Evolutionary conservation across 2,113 vertebrate species (phyloP), one percentile per base, ranked within the genome.

Genomic region (Neolamprologus toae): DNA sequence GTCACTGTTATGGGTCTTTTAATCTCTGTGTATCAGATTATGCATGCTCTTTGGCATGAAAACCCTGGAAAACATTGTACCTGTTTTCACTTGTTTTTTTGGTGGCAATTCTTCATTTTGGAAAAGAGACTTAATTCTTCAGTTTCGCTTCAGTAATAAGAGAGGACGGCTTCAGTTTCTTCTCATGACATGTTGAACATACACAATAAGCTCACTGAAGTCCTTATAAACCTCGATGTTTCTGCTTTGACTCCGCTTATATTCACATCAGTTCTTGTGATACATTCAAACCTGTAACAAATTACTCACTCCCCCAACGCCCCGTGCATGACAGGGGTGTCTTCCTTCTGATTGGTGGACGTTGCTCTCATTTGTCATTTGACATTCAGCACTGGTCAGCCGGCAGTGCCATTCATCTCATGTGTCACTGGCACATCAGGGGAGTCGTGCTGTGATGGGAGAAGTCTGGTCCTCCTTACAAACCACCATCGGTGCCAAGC

Each of bases 281-380:
- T 78, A n/a, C 47, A 78, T 33, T 93, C 92, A 92, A 91, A 90
- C 87, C 61, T 84, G 82, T 91, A 92, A 93, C 86, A 94, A 93
- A 96, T 95, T 84, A 94, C 88, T 93, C 93, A 88, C 84, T 76
- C 87, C 86, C 83, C 80, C 80, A 19, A 57, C 19, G 26, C 88
- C 89, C 79, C 5, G 2, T 12, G 59, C 73, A 92, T 73, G 76
- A 84, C 80, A 81, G 85, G 82, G 87, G 85, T 78, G 89, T 92
- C 93, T 84, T 45, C 76, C 73, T 80, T 87, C 91, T 90, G 93
- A 94, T 94, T 94, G 94, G 95, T 93, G 88, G 92, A 79, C 76
- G 66, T 81, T 33, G 54, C 90, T 84, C 94, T 96, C 95, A 92
- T 96, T 96, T 96, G 93, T 96, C 95, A 96, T 88, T 92, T 92